phyloP scores from a whole-genome alignment of 2,888 invertebrate species.

The Pachycephus smyrnensis region DNA sequence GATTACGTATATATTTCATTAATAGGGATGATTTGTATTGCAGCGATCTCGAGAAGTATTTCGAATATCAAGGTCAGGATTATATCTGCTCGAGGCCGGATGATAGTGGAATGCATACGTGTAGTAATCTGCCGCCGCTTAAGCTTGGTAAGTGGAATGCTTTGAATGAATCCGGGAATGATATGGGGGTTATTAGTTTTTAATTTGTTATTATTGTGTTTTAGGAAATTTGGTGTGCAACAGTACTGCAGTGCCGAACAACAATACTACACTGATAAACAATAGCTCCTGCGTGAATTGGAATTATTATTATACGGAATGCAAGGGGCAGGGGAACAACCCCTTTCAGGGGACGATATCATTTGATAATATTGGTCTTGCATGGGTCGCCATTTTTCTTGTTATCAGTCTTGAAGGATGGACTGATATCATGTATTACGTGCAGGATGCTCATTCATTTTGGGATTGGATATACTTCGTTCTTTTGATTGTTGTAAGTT shows the following conservation, averaged over 20 bases:
- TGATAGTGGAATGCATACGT: constrained; percentile 95
- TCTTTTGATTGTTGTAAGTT: constrained; percentile 95
- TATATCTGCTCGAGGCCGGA: constrained; percentile 96
- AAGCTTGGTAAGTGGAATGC: constrained; percentile 57
- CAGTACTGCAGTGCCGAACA: constrained; percentile 75
- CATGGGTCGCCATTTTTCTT: constrained; percentile 99
- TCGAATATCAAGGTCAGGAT: constrained; percentile 91
- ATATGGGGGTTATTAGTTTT: neutral
- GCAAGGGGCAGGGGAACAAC: constrained; percentile 92
- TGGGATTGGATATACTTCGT: constrained; percentile 99
- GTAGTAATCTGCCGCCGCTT: constrained; percentile 83
- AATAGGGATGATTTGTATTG: constrained; percentile 50
- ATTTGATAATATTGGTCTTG: constrained; percentile 99
- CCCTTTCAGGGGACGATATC: constrained; percentile 99
- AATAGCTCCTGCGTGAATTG: constrained; percentile 93
- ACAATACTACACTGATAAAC: constrained; percentile 71
- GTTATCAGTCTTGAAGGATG: constrained; percentile 99
- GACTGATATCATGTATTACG: constrained; percentile 99
- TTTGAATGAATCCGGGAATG: neutral
- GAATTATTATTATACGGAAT: constrained; percentile 98
- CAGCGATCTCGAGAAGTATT: constrained; percentile 81
- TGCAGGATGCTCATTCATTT: constrained; percentile 99
- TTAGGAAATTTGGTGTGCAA: constrained; percentile 83
- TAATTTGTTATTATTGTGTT: constrained; percentile 65
- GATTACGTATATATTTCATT: constrained; percentile 24